Conservation (phyloP, 2,888 invertebrate genomes). For the Philaethria dido region DNA sequence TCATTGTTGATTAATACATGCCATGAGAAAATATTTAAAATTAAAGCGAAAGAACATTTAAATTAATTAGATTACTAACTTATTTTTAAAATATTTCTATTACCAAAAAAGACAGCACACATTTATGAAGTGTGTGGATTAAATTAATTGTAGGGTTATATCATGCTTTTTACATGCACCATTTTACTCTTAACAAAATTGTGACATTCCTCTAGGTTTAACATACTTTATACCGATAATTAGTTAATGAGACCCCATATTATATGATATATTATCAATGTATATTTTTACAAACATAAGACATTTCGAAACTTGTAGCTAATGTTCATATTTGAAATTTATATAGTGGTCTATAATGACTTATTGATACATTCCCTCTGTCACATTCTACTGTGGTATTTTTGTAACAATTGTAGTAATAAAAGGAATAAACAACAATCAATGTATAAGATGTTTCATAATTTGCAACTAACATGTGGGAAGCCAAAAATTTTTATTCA, state of each 20-base stretch:
- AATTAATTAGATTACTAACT: conserved; percentile 26
- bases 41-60: conserved; percentile 19
- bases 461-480: conserved; percentile 39
- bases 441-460: conserved; percentile 28
- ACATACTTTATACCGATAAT: conserved; percentile 27
- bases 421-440: conserved; percentile 1
- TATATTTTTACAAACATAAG: conserved; percentile 27
- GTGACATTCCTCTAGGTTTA: conserved; percentile 42
- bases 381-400: neutral
- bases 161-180: conserved; percentile 33
- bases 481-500: conserved; percentile 25
- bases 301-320: conserved; percentile 20
- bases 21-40: neutral
- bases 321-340: conserved; percentile 14
- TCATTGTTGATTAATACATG: conserved; percentile 9
- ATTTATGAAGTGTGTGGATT: conserved; percentile 69
- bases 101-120: conserved; percentile 70
- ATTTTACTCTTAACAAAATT: conserved; percentile 32
- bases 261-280: conserved; percentile 21
- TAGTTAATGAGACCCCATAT: conserved; percentile 28
- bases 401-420: conserved; percentile 7
- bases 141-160: conserved; percentile 38
- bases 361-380: conserved; percentile 19
- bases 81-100: conserved; percentile 28
- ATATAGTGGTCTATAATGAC: conserved; percentile 2